phyloP scores from a whole-genome alignment of 2,797 vertebrate genomes.

The Nasua narica region DNA sequence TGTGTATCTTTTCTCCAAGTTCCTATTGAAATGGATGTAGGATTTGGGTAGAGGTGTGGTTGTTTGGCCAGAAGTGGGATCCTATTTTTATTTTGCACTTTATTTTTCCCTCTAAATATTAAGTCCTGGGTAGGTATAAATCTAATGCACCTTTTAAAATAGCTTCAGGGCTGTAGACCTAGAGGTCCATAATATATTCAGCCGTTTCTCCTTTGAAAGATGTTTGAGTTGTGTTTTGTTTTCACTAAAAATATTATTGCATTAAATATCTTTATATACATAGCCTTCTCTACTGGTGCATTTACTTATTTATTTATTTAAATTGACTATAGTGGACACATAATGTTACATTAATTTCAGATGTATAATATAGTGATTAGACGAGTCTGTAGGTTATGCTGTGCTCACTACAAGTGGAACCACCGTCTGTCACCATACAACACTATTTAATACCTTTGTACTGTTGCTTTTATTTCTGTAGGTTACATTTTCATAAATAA shows the following conservation, averaged over 20 bases:
- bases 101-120: not conserved
- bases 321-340: not conserved
- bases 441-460: not conserved
- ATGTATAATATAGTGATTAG: not conserved
- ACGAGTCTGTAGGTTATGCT: not conserved
- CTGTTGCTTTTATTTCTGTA: not conserved
- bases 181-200: not conserved
- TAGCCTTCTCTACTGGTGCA: not conserved
- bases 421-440: not conserved
- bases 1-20: not conserved
- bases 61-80: not conserved
- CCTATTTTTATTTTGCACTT: not conserved
- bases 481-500: not conserved
- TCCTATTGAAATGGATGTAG: not conserved
- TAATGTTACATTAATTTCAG: not conserved
- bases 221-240: not conserved
- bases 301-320: not conserved
- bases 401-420: not conserved
- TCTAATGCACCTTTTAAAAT: not conserved
- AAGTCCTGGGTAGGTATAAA: not conserved
- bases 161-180: not conserved
- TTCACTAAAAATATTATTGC: not conserved
- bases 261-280: not conserved
- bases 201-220: not conserved
- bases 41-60: not conserved